Evolutionary conservation across 2,797 vertebrate genomes (phyloP).

Genomic region (Prunella strophiata): DNA sequence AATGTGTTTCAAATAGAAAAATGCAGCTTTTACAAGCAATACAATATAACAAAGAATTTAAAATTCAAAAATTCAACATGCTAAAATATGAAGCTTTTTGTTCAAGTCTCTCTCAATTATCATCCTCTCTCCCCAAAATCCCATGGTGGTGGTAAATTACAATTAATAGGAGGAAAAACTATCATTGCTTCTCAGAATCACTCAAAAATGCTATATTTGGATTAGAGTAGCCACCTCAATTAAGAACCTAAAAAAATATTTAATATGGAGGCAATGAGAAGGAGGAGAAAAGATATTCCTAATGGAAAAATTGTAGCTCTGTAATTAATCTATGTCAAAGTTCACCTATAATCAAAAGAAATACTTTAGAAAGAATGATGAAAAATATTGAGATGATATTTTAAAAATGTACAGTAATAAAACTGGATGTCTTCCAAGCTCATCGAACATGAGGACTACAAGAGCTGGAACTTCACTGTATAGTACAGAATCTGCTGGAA

Average conservation of each 20-base stretch:
- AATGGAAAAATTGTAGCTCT: background rate
- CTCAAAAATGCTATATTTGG: background rate
- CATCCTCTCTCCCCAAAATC: background rate
- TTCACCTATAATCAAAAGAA: background rate
- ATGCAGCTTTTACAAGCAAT: background rate
- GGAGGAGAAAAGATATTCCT: background rate
- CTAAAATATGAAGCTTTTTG: background rate
- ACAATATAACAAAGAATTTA: background rate
- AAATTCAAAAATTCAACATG: background rate
- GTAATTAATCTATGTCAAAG: background rate
- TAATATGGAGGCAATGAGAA: background rate
- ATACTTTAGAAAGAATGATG: background rate
- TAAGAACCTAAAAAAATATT: background rate
- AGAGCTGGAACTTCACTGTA: background rate
- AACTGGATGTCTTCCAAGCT: background rate
- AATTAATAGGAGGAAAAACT: background rate
- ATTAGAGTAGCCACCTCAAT: background rate
- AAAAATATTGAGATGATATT: conserved; percentile 6
- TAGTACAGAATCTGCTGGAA: background rate
- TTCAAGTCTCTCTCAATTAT: background rate
- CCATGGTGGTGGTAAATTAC: background rate
- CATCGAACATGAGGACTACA: background rate
- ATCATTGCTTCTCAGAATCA: background rate
- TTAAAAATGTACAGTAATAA: background rate
- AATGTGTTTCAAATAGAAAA: background rate